These are phyloP conservation scores for Mechanitis messenoides DNA, from an alignment of 2,888 invertebrate genomes.

Conservation along the genomic window DNA sequence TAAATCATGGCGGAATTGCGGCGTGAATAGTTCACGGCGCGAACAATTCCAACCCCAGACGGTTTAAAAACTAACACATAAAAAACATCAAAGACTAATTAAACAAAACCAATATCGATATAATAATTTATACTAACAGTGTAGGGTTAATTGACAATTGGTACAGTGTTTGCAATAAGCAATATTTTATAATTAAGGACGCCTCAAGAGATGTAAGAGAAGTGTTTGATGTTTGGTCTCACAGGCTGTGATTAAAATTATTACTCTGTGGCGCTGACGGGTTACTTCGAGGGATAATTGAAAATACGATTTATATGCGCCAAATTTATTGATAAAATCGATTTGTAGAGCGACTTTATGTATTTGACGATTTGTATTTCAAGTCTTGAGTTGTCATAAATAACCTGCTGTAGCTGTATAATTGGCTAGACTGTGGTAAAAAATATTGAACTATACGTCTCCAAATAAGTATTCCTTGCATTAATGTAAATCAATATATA, in stretches of 20 bases:
- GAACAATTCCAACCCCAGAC: too few species aligned
- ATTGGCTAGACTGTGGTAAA: too few species aligned
- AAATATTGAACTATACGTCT: too few species aligned
- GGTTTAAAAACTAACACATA: background rate
- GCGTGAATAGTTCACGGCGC: too few species aligned
- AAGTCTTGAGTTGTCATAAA: too few species aligned
- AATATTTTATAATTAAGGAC: slow-evolving; percentile 47
- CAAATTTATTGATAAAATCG: slow-evolving; percentile 69
- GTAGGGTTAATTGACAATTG: slow-evolving; percentile 27
- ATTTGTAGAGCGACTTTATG: slow-evolving; percentile 52
- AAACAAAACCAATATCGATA: background rate
- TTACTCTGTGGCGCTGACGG: slow-evolving; percentile 61
- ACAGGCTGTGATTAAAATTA: slow-evolving; percentile 69
- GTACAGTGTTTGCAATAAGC: slow-evolving; percentile 30
- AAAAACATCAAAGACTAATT: too few species aligned
- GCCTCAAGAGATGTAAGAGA: slow-evolving; percentile 53
- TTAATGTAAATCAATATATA: too few species aligned
- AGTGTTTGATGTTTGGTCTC: slow-evolving; percentile 50
- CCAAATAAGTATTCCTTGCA: too few species aligned
- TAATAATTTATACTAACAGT: slow-evolving; percentile 8
- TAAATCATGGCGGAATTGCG: too few species aligned
- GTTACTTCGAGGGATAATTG: slow-evolving; percentile 69
- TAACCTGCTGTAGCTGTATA: too few species aligned
- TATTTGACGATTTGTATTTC: slow-evolving; percentile 8
- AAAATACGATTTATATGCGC: slow-evolving; percentile 73